Evolutionary conservation across 2,888 invertebrate species (phyloP).

Genomic region (Philonicus albiceps): DNA sequence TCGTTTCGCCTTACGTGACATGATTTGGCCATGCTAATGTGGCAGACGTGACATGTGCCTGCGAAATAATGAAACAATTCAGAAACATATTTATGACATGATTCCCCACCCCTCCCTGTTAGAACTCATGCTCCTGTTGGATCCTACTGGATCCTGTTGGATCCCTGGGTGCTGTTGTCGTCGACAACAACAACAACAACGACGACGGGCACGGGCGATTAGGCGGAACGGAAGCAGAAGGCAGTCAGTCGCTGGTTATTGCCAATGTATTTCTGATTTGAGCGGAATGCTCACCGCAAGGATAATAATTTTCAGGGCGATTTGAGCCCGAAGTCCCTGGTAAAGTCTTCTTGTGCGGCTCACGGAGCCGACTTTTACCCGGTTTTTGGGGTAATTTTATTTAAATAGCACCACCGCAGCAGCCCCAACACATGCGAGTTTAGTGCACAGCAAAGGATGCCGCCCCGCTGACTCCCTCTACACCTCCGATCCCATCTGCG

Average conservation of each 20-base stretch:
- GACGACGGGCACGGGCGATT: slow-evolving; percentile 1
- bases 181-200: neutral
- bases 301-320: slow-evolving; percentile 28
- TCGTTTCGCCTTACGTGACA: slow-evolving; percentile 45
- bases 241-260: neutral
- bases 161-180: neutral
- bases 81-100: slow-evolving; percentile 46
- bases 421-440: neutral
- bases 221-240: neutral
- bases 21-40: slow-evolving; percentile 47
- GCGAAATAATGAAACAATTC: slow-evolving; percentile 42
- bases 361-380: neutral
- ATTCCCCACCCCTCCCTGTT: slow-evolving; percentile 41
- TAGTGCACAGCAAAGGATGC: neutral
- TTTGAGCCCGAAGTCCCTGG: neutral
- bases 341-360: neutral
- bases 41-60: slow-evolving; percentile 46
- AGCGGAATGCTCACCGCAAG: slow-evolving; percentile 16
- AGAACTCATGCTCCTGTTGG: slow-evolving; percentile 15
- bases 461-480: neutral
- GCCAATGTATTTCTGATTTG: slow-evolving; percentile 10
- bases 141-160: neutral
- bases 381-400: neutral
- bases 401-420: slow-evolving; percentile 17
- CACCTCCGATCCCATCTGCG: slow-evolving; percentile 3